These are phyloP conservation scores for Aplysina aerophoba DNA, from an alignment of 37 sponge, comb jelly and placozoan species.

Conservation along the genomic window DNA sequence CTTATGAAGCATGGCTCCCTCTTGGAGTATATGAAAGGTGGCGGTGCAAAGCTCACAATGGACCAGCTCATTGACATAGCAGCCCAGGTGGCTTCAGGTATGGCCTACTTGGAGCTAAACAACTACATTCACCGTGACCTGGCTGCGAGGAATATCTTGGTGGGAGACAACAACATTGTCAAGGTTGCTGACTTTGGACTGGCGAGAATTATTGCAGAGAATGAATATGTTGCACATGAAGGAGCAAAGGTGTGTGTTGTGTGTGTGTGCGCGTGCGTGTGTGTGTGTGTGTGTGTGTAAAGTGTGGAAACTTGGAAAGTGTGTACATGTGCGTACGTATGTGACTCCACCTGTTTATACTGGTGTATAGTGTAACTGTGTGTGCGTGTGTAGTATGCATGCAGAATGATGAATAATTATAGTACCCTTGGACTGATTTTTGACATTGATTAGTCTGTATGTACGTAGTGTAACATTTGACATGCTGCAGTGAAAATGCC, in stretches of 20 bases:
- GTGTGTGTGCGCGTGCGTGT: not conserved
- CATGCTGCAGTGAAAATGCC: too few relatives aligned
- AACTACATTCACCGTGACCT: conserved; percentile 98
- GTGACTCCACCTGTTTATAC: not conserved
- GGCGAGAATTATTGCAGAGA: conserved; percentile 92
- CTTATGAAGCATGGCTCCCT: conserved; percentile 93
- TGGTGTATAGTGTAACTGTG: not conserved
- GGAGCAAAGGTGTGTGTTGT: conserved; percentile 74
- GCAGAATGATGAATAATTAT: too few relatives aligned
- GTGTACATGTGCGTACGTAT: not conserved
- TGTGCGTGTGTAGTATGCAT: not conserved
- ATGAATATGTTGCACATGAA: conserved; percentile 88
- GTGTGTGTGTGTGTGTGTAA: not conserved
- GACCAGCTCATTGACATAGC: conserved; percentile 89
- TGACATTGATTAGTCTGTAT: too few relatives aligned
- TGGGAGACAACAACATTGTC: conserved; percentile 86
- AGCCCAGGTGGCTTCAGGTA: conserved; percentile 93
- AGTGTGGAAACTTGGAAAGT: not conserved
- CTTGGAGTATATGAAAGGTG: conserved; percentile 88
- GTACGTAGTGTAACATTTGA: not conserved
- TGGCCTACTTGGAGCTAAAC: conserved; percentile 97
- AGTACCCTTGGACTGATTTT: too few relatives aligned
- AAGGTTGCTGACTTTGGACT: conserved; percentile 99
- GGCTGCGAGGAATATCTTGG: conserved; percentile 96
- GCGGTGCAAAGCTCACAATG: conserved; percentile 73